These are phyloP conservation scores for Pelobates cultripes DNA, from an alignment of 2,797 vertebrate species.

Conservation along the genomic window DNA sequence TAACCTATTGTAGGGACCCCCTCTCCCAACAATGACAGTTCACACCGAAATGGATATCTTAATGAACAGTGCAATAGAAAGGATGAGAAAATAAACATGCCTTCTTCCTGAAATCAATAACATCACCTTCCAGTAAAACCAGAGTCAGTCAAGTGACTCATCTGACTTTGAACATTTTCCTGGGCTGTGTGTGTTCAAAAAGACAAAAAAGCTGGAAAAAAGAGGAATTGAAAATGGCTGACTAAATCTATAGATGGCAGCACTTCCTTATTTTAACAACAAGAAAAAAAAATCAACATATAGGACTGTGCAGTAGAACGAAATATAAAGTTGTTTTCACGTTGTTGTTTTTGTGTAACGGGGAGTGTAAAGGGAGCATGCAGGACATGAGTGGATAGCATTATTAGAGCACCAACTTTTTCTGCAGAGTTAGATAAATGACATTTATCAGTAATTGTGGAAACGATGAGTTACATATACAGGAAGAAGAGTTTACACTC, in stretches of 20 bases:
- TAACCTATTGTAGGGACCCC: no score
- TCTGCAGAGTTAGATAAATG: no score
- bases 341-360: neutral
- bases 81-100: neutral
- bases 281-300: conserved; percentile 11
- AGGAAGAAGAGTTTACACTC: no score
- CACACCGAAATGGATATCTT: no score
- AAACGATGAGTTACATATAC: no score
- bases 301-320: no score
- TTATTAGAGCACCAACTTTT: no score
- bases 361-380: neutral
- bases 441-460: no score
- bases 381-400: neutral
- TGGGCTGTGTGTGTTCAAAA: neutral
- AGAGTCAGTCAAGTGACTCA: conserved; percentile 55
- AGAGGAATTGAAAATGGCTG: conserved; percentile 69
- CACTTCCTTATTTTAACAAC: conserved; percentile 67
- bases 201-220: conserved; percentile 48
- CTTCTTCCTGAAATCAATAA: conserved; percentile 58
- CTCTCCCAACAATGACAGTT: no score
- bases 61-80: neutral
- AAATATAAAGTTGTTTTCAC: no score
- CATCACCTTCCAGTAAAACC: conserved; percentile 59
- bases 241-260: conserved; percentile 50
- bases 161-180: conserved; percentile 34